Evolutionary conservation across 2,797 vertebrate genomes (phyloP).

Genomic region (Myiothlypis coronata): DNA sequence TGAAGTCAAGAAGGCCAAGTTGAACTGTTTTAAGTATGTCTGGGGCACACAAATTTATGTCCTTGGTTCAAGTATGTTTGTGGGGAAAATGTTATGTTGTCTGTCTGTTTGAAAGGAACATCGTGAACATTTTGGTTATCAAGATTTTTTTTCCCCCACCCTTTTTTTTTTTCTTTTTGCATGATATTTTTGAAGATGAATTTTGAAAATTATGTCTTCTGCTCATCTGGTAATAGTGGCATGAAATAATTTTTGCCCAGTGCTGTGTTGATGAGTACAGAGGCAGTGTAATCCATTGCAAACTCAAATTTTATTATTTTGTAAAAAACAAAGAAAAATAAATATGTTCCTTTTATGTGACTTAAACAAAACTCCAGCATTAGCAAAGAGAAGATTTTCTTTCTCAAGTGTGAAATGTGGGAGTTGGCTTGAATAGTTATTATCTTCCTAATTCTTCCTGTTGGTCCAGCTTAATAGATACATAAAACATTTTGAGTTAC

Average conservation of each 20-base stretch:
- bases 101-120: background rate
- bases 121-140: background rate
- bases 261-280: background rate
- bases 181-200: background rate
- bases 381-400: background rate
- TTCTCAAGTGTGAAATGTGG: background rate
- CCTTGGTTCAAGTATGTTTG: background rate
- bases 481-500: background rate
- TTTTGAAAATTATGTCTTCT: background rate
- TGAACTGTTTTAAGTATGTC: conserved; percentile 44
- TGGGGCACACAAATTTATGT: conserved; percentile 1
- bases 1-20: conserved; percentile 26
- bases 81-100: background rate
- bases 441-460: background rate
- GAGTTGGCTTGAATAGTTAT: background rate
- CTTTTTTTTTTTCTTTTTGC: background rate
- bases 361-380: background rate
- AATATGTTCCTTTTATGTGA: background rate
- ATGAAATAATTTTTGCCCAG: background rate
- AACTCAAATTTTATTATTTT: background rate
- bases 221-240: background rate
- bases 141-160: accelerated
- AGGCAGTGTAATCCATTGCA: background rate
- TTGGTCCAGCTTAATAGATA: background rate
- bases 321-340: background rate